These are phyloP conservation scores for Cheumatopsyche charites DNA, from an alignment of 1,140 invertebrate species.

Conservation along the genomic window DNA sequence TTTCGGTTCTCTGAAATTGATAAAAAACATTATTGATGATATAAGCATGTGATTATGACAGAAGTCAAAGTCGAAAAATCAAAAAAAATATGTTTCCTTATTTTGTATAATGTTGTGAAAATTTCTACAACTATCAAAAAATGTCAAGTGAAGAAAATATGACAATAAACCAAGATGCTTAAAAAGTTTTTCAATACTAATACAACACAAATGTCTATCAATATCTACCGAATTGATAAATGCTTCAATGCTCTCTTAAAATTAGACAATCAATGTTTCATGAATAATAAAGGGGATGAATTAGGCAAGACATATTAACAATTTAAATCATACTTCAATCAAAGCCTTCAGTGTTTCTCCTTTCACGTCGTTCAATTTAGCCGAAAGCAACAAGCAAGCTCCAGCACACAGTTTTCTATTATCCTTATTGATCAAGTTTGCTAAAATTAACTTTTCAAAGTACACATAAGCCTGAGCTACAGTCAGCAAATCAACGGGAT, in stretches of 20 bases:
- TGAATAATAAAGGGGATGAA: too few species aligned
- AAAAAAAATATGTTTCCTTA: not conserved
- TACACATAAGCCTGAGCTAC: slow-evolving; percentile 97
- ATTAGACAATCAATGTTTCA: slow-evolving; percentile 9
- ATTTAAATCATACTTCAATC: slow-evolving; percentile 72
- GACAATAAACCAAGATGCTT: too few species aligned
- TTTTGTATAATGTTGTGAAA: too few species aligned
- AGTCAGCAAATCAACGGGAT: slow-evolving; percentile 83
- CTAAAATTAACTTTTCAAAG: slow-evolving; percentile 94
- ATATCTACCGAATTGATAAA: too few species aligned
- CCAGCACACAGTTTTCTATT: slow-evolving; percentile 95
- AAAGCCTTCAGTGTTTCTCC: slow-evolving; percentile 83
- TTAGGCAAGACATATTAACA: slow-evolving; percentile 9
- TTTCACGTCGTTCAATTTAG: slow-evolving; percentile 97
- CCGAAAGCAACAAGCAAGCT: slow-evolving; percentile 90
- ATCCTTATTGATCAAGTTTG: slow-evolving; percentile 91
- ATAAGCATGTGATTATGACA: not conserved
- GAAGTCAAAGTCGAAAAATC: not conserved
- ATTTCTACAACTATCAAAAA: not conserved
- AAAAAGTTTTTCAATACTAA: too few species aligned
- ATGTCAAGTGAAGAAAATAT: too few species aligned
- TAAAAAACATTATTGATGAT: slow-evolving; percentile 46
- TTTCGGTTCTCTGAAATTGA: slow-evolving; percentile 80
- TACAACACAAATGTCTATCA: too few species aligned
- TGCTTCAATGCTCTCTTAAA: too few species aligned